A percentile compares a stretch with the other conserved stretches of the same genome.
Evolutionary conservation across 2,888 invertebrate genomes (phyloP).

Genomic region (Xanthorhoe designata): DNA sequence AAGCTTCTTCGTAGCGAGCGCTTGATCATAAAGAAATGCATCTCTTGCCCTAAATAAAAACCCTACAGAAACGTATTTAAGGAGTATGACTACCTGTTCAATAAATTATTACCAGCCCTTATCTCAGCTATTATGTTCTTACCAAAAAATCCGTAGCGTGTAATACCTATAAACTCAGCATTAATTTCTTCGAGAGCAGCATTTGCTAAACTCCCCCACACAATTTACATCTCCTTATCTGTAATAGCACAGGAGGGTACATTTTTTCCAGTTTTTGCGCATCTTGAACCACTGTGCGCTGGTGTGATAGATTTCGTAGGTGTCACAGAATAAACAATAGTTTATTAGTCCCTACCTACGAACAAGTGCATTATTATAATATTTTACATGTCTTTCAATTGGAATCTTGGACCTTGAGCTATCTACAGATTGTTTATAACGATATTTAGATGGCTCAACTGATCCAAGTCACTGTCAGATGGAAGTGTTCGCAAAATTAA

Average conservation of each 20-base stretch:
- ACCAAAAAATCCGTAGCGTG: slow-evolving; percentile 33
- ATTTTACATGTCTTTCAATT: too few species aligned
- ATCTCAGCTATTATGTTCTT: slow-evolving; percentile 27
- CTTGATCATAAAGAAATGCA: background rate
- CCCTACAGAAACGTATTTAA: background rate
- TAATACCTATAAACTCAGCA: slow-evolving; percentile 50
- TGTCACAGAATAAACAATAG: background rate
- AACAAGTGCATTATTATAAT: too few species aligned
- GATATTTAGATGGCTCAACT: too few species aligned
- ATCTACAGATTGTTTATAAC: too few species aligned
- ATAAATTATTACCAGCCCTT: slow-evolving; percentile 28
- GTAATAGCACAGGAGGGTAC: slow-evolving; percentile 62
- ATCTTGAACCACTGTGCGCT: slow-evolving; percentile 34
- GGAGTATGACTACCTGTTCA: background rate
- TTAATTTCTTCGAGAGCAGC: slow-evolving; percentile 74
- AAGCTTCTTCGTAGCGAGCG: too few species aligned
- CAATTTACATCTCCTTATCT: slow-evolving; percentile 82
- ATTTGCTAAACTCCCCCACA: slow-evolving; percentile 64
- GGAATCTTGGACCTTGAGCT: too few species aligned
- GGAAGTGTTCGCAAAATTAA: too few species aligned
- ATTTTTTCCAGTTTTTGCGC: slow-evolving; percentile 46
- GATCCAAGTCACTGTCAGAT: too few species aligned
- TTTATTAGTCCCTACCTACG: too few species aligned
- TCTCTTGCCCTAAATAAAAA: background rate
- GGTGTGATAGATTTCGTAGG: slow-evolving; percentile 33